A percentile compares a stretch with the other conserved stretches of the same genome.
phyloP scores from a whole-genome alignment of 1,140 invertebrate genomes.

The Drosophila malerkotliana region DNA sequence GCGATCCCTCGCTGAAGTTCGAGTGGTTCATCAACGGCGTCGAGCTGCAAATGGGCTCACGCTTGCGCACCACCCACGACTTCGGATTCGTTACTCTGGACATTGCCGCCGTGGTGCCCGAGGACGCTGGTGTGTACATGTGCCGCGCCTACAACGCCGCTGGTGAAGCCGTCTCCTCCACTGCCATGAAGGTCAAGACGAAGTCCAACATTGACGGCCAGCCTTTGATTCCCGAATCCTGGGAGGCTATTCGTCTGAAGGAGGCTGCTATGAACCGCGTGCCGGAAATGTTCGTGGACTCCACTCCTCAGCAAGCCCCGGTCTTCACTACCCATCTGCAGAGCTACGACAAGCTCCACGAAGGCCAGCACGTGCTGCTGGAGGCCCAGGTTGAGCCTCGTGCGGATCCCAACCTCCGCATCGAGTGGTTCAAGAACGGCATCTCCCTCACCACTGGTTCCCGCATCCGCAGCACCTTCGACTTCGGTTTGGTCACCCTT shows the following conservation, averaged over 20 bases:
- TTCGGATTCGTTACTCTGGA: constrained; percentile 97
- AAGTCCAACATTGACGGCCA: constrained; percentile 91
- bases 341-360: constrained; percentile 93
- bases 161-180: constrained; percentile 96
- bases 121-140: constrained; percentile 96
- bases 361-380: constrained; percentile 95
- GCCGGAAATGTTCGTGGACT: constrained; percentile 92
- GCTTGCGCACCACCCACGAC: constrained; percentile 95
- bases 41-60: constrained; percentile 94
- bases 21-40: constrained; percentile 98
- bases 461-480: constrained; percentile 94
- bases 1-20: constrained; percentile 94
- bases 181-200: constrained; percentile 93
- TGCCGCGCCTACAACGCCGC: constrained; percentile 96
- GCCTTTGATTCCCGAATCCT: constrained; percentile 92
- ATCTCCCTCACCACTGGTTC: constrained; percentile 93
- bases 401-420: constrained; percentile 95
- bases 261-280: constrained; percentile 95
- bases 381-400: constrained; percentile 98
- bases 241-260: constrained; percentile 94
- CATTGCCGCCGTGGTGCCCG: constrained; percentile 93
- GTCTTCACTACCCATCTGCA: constrained; percentile 96
- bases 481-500: constrained; percentile 96
- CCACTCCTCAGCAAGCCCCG: constrained; percentile 92
- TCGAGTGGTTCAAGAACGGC: constrained; percentile 97